Conservation (phyloP, 2,797 vertebrate species). For the Eidolon dupreanum region DNA sequence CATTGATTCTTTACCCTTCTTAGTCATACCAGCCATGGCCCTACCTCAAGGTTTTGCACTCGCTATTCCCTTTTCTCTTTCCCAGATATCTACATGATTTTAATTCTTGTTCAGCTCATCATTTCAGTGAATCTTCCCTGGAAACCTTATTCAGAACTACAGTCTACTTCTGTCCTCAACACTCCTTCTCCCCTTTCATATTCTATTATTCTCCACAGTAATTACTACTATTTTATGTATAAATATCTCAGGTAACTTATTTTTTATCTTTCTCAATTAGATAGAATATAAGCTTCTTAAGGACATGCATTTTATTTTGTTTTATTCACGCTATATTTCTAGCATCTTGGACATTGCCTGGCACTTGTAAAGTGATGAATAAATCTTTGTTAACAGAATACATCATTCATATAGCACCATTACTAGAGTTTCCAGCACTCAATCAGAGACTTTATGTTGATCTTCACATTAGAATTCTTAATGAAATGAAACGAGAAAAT, state of each 20-base stretch:
- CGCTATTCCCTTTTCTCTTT: neutral
- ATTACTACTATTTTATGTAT: neutral
- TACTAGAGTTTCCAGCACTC: neutral
- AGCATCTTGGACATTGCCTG: neutral
- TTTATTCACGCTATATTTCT: neutral
- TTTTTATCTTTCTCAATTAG: neutral
- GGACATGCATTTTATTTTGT: neutral
- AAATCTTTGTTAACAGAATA: neutral
- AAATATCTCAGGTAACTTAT: neutral
- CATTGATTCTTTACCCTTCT: neutral
- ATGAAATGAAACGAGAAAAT: slow-evolving; percentile 14
- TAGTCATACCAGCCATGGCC: neutral
- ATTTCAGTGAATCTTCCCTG: neutral
- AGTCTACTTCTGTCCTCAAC: neutral
- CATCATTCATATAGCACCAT: neutral
- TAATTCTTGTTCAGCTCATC: neutral
- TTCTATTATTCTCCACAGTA: neutral
- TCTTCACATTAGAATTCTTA: neutral
- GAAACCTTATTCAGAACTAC: neutral
- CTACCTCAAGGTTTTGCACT: neutral
- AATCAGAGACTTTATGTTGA: neutral
- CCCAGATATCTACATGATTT: neutral
- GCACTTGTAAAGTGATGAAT: neutral
- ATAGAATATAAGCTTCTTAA: neutral
- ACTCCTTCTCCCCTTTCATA: neutral